Conservation (phyloP, 2,888 invertebrate genomes). For the Fabriciana adippe region DNA sequence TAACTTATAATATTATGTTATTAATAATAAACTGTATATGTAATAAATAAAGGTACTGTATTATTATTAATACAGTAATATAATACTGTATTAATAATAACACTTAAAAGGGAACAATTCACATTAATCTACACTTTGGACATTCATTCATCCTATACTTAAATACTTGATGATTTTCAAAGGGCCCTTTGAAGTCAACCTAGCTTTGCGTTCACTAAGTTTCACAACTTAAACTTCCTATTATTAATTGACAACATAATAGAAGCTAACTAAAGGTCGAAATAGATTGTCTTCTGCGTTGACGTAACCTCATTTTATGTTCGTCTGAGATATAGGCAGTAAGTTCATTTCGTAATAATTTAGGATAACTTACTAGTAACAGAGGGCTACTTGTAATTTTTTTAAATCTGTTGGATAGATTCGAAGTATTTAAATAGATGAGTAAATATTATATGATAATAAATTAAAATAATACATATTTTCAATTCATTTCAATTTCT, state of each 20-base stretch:
- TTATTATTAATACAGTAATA: too few relatives aligned
- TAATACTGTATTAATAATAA: too few relatives aligned
- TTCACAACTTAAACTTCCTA: constrained; percentile 22
- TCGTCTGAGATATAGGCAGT: constrained; percentile 5
- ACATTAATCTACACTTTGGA: too few relatives aligned
- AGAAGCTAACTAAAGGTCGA: constrained; percentile 25
- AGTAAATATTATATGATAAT: too few relatives aligned
- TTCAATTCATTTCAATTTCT: too few relatives aligned
- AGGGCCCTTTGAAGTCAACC: constrained; percentile 27
- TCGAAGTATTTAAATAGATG: too few relatives aligned
- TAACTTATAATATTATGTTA: too few relatives aligned
- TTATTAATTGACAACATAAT: constrained; percentile 33
- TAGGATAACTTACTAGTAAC: neutral
- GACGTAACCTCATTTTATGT: constrained; percentile 21
- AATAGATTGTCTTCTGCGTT: constrained; percentile 29
- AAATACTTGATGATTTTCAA: constrained; percentile 13
- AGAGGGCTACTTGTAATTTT: neutral
- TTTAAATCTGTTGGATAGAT: too few relatives aligned
- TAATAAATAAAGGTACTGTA: too few relatives aligned
- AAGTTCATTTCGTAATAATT: constrained; percentile 18
- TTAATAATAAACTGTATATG: too few relatives aligned
- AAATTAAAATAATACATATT: too few relatives aligned
- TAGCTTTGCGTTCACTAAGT: constrained; percentile 24
- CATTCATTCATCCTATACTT: neutral
- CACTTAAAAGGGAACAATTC: too few relatives aligned